Conservation (phyloP, 2,797 vertebrate genomes). For the Xenopus petersii region DNA sequence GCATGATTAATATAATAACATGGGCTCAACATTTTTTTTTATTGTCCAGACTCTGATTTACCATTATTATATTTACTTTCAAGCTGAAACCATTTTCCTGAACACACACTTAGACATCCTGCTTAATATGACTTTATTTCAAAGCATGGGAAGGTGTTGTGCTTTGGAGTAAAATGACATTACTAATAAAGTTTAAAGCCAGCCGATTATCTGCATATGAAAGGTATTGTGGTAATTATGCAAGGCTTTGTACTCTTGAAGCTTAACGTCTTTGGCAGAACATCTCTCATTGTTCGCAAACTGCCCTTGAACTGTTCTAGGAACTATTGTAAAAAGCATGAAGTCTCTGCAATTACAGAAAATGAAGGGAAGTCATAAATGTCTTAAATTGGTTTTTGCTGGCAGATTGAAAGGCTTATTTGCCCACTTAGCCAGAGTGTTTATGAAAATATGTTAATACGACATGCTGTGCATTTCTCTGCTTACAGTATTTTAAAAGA, state of each 20-base stretch:
- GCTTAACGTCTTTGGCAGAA: neutral
- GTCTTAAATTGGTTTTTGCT: neutral
- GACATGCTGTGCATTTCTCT: no score
- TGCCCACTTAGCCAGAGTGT: neutral
- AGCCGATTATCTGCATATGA: neutral
- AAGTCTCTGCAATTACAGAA: slow-evolving; percentile 7
- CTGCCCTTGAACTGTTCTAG: neutral
- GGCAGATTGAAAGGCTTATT: neutral
- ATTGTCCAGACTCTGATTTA: no score
- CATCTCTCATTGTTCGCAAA: slow-evolving; percentile 6
- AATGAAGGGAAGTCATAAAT: neutral
- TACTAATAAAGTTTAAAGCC: neutral
- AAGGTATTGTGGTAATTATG: neutral
- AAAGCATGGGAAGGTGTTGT: no score
- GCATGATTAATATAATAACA: no score
- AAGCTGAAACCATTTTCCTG: no score
- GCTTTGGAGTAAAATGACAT: no score
- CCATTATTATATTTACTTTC: no score
- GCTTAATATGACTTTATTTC: no score
- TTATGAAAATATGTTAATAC: neutral
- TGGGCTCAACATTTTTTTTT: no score
- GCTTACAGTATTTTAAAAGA: no score
- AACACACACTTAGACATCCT: no score
- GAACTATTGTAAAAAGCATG: neutral
- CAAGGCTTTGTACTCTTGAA: neutral